Evolutionary conservation across 2,888 invertebrate species (phyloP), one percentile per base, ranked within the genome.

Genomic region (Punctoribates punctum): DNA sequence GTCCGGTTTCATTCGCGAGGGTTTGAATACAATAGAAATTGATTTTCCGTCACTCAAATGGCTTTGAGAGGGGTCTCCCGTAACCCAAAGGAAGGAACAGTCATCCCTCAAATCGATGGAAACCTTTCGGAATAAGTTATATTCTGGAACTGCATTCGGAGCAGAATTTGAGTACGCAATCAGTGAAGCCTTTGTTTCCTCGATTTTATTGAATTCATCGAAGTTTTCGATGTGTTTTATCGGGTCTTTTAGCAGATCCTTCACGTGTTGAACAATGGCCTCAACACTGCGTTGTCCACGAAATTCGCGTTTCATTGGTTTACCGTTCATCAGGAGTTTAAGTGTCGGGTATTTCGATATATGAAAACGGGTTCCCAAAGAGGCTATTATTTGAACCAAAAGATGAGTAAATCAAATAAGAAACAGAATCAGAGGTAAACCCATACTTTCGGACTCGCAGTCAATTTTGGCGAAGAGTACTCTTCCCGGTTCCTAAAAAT

Each of bases 341-440:
- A 99, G 85, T 6, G 99, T 99, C 8, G 99, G 99, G 86, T 99
- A 99, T 86, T 99, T 99, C 77, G 91, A 92, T 77, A 99, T 96
- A 83, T 96, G 96, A 85, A 95, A 99, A 81, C 93, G 60, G 3
- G 73, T 73, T 15, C 76, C 76, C 73, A 76, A 73, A 77, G 77
- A n/a, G 51, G 54, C 54, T 54, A 23, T 74, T 25, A 60, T 42
- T 73, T 6, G 11, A 34, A 17, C 0, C 5, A 75, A 48, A 27
- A 48, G 15, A 46, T 9, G 23, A 62, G 23, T 48, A 15, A 29
- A 11, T 27, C n/a, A 38, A 42, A 38, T n/a, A 54, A 27, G 9
- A 46, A 1, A n/a, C 11, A 34, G 17, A 1, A 17, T n/a, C 25
- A 29, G 1, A 34, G 15, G 17, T 17, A 23, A 34, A 15, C n/a